phyloP scores from a whole-genome alignment of 2,113 vertebrate species.

The Proterorhinus semilunaris region DNA sequence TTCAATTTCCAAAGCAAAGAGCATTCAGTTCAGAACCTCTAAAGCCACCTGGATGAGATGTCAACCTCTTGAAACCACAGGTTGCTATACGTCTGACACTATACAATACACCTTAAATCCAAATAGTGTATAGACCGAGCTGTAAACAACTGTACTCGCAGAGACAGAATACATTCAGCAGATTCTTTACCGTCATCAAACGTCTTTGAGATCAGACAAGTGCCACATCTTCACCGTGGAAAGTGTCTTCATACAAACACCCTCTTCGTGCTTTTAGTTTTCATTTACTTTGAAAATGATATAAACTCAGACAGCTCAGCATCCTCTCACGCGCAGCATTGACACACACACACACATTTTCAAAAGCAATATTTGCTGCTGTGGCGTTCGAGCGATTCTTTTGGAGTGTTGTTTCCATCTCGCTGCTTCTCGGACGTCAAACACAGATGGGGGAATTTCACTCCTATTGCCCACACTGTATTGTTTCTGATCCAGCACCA shows the following conservation, averaged over 20 bases:
- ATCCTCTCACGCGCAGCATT: neutral
- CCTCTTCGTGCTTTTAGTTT: neutral
- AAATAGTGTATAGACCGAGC: too few species aligned
- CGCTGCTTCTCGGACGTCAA: conserved; percentile 3
- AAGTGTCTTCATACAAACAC: neutral
- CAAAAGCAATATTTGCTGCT: conserved; percentile 2
- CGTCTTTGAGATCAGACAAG: too few species aligned
- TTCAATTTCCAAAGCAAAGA: too few species aligned
- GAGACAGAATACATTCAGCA: too few species aligned
- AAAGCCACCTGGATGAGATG: too few species aligned
- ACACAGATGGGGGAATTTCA: conserved; percentile 20
- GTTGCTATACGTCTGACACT: too few species aligned
- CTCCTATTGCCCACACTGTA: neutral
- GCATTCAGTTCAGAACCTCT: too few species aligned
- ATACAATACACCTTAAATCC: too few species aligned
- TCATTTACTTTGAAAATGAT: neutral
- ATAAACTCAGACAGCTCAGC: neutral
- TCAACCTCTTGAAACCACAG: too few species aligned
- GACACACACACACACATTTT: neutral
- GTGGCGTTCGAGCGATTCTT: neutral
- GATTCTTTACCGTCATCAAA: too few species aligned
- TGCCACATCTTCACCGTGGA: too few species aligned
- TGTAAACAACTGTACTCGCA: too few species aligned
- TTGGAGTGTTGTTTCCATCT: neutral
- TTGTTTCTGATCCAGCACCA: conserved; percentile 44